Base-by-base conservation (phyloP, 1,140 invertebrate genomes). In the Leptinotarsa texana region DNA sequence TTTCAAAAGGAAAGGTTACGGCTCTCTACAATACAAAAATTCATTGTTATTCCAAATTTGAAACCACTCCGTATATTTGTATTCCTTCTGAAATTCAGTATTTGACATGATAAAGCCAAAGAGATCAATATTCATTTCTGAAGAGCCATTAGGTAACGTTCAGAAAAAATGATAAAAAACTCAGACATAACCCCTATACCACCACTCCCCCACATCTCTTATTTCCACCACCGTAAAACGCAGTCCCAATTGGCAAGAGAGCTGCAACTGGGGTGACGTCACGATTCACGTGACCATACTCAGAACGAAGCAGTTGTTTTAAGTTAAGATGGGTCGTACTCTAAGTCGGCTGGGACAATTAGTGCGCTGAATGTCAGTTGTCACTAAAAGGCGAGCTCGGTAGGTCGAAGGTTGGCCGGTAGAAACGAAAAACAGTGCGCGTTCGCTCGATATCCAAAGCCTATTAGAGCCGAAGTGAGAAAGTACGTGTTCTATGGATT, bases 401-500 rank as follows among this genome's bases (percentile, higher is more conserved):
- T 22, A 48, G 68, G 63, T 74, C 49, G 73, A 57, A 69, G 47
- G 61, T 63, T 17, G 33, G 13, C 15, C 63, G 27, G 27, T 65
- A 65, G 13, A 17, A 70, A 61, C 27, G 42, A 75, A 75, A 75
- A 71, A 70, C 51, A 6, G 69, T 66, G 42, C 72, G 72, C 51
- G 33, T 13, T 51, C 21, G 13, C 48, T 69, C 47, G 33, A 69
- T 33, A 33, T 67, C n/a, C 51, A 57, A n/a, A 57, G 51, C 51
- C 17, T 57, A 57, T 17, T 67, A n/a, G 63, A 24, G 21, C 27
- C 42, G 33, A 33, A 33, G 17, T 24, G 42, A 27, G 51, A 57
- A 57, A 57, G n/a, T 15, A 57, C 51, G 69, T 49, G n/a, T 27
- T 74, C 66, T 74, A 75, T 80, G 73, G 79, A 79, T 79, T 73